Percentiles rank a stretch among this genome's conserved stretches.
These are phyloP conservation scores for Platycnemis pennipes DNA, from an alignment of 2,888 invertebrate species.

Conservation along the genomic window DNA sequence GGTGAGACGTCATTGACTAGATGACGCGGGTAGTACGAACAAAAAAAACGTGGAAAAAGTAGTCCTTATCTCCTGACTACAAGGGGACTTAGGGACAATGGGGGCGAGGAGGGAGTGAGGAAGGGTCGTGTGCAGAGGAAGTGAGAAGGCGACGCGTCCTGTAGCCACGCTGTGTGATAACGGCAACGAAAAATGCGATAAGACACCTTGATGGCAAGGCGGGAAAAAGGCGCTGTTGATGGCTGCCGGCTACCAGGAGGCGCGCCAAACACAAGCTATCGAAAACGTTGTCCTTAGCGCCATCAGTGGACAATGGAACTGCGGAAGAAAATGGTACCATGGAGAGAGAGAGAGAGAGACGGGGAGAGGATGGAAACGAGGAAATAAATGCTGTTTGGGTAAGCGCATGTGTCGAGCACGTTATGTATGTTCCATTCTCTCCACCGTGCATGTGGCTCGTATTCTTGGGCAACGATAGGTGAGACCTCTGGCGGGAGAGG, in stretches of 20 bases:
- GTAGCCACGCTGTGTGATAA: background rate
- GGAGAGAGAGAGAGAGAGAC: background rate
- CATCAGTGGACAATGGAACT: conserved; percentile 44
- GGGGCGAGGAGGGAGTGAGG: background rate
- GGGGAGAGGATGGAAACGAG: background rate
- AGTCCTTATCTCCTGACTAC: conserved; percentile 58
- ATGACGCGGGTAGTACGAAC: conserved; percentile 30
- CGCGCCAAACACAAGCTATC: conserved; percentile 35
- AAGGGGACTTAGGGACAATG: background rate
- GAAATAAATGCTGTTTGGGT: background rate
- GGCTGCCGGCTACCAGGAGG: background rate
- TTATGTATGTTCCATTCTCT: background rate
- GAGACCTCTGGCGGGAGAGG: background rate
- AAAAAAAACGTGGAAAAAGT: background rate
- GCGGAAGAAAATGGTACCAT: conserved; percentile 47
- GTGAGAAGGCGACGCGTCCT: background rate
- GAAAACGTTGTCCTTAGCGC: conserved; percentile 4
- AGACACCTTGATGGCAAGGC: conserved; percentile 31
- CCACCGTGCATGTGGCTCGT: background rate
- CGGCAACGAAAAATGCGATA: conserved; percentile 41
- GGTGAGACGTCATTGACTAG: background rate
- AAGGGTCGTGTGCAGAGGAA: background rate
- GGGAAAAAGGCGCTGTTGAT: background rate
- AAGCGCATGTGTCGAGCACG: background rate
- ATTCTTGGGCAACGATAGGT: background rate